phyloP scores from a whole-genome alignment of 2,113 vertebrate species.

The Tetrao urogallus region DNA sequence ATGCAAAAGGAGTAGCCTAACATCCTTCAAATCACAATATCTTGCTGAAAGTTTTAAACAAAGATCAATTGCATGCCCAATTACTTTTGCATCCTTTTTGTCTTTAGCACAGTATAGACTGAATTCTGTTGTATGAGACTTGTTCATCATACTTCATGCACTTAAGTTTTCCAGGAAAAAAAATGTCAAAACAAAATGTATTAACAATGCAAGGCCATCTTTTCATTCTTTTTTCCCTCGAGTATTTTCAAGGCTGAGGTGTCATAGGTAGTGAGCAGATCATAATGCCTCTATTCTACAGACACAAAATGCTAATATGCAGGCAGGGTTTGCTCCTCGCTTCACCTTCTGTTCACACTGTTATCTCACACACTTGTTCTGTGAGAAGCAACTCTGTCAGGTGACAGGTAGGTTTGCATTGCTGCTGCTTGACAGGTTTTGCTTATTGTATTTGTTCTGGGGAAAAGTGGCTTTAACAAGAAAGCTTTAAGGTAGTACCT shows the following conservation, averaged over 20 bases:
- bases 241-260: not conserved
- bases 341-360: not conserved
- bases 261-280: not conserved
- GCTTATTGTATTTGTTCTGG: not conserved
- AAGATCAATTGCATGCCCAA: not conserved
- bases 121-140: not conserved
- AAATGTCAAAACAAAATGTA: not conserved
- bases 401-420: not conserved
- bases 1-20: not conserved
- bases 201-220: not conserved
- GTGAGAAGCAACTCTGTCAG: not conserved
- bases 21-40: not conserved
- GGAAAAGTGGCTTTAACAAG: not conserved
- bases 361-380: not conserved
- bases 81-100: not conserved
- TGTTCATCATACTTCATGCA: not conserved
- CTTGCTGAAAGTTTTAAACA: not conserved
- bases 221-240: not conserved
- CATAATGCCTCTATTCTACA: not conserved
- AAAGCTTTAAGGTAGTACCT: not conserved
- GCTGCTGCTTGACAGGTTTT: not conserved
- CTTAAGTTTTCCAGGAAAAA: not conserved
- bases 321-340: not conserved
- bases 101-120: not conserved
- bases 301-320: not conserved